phyloP scores from a whole-genome alignment of 1,140 invertebrate species.

The Bombus huntii region DNA sequence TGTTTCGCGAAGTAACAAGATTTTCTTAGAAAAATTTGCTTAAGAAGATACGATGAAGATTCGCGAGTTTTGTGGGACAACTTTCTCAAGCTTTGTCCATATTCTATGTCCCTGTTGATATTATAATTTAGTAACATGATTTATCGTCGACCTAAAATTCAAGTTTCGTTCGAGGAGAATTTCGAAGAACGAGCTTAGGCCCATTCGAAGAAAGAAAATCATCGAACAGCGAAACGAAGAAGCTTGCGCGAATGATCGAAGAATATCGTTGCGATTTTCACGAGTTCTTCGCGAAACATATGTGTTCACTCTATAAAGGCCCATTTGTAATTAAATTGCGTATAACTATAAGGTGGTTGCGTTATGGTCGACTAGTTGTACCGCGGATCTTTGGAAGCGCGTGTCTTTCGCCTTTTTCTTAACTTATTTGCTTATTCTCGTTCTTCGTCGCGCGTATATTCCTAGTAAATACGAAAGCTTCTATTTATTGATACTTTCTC shows the following conservation, averaged over 20 bases:
- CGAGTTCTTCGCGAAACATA: background rate
- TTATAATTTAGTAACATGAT: background rate
- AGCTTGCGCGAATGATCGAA: background rate
- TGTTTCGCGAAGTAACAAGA: too few species aligned
- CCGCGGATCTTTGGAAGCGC: background rate
- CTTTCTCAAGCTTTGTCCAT: background rate
- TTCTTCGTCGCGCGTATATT: background rate
- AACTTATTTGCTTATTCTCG: slow-evolving; percentile 26
- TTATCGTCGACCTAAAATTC: background rate
- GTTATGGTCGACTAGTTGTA: background rate
- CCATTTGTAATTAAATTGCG: background rate
- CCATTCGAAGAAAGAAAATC: background rate
- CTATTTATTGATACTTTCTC: slow-evolving; percentile 19
- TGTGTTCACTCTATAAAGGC: background rate
- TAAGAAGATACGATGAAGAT: background rate
- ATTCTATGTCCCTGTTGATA: background rate
- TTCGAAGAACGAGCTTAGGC: background rate
- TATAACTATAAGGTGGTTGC: background rate
- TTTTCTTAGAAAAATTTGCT: background rate
- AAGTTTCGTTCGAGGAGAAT: background rate
- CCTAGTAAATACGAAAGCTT: background rate
- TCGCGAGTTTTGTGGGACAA: too few species aligned
- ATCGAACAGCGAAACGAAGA: background rate
- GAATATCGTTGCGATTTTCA: background rate
- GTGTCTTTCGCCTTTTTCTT: background rate